Percentiles rank a stretch among this genome's conserved stretches.
Conservation (phyloP, 2,888 invertebrate genomes). For the Mesoligia furuncula region DNA sequence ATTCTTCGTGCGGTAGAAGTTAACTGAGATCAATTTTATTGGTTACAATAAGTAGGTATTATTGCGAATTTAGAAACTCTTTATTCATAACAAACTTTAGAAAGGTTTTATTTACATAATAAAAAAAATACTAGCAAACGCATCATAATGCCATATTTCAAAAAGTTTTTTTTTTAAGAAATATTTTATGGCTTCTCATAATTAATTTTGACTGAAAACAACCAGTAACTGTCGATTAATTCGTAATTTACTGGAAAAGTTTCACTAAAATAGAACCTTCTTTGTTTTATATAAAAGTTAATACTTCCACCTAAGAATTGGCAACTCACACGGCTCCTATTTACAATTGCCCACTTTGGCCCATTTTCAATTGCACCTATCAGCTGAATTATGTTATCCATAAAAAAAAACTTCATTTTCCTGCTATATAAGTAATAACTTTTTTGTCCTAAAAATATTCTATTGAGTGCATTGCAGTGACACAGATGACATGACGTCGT, state of each 20-base stretch:
- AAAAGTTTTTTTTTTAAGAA: too few species aligned
- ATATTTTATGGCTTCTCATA: neutral
- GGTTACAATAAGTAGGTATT: neutral
- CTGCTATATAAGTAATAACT: too few species aligned
- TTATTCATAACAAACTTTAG: neutral
- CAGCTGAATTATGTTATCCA: neutral
- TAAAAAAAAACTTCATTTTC: slow-evolving; percentile 1
- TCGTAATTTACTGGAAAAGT: neutral
- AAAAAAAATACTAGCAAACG: neutral
- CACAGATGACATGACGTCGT: slow-evolving; percentile 26
- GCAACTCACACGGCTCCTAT: slow-evolving; percentile 24
- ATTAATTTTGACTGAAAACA: neutral
- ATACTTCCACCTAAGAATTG: slow-evolving; percentile 13
- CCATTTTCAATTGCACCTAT: slow-evolving; percentile 45
- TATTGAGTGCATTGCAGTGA: slow-evolving; percentile 5
- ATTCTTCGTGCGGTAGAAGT: neutral
- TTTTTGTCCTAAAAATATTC: neutral
- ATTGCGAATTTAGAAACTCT: neutral
- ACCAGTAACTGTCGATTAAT: neutral
- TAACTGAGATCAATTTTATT: neutral
- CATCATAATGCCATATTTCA: too few species aligned
- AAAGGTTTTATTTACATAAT: neutral
- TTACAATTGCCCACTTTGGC: slow-evolving; percentile 28
- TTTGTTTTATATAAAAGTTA: neutral
- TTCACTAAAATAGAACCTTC: neutral